These are phyloP conservation scores for Caenorhabditis latens DNA, from an alignment of 1,140 invertebrate species.

Conservation along the genomic window DNA sequence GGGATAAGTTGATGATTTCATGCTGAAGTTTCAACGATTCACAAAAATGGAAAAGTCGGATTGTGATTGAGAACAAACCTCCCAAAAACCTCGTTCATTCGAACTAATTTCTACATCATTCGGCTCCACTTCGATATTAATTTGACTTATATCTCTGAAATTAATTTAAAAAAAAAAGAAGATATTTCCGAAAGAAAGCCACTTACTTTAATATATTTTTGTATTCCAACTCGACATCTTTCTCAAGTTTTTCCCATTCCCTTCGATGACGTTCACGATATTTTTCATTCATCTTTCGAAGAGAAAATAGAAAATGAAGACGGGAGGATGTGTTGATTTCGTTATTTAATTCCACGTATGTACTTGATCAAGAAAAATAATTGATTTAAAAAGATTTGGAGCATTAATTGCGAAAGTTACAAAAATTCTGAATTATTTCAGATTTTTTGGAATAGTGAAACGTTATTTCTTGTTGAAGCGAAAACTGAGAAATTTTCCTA, in stretches of 20 bases:
- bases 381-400: too few species aligned
- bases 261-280: neutral
- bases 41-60: neutral
- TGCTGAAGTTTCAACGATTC: neutral
- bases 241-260: neutral
- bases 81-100: neutral
- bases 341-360: too few species aligned
- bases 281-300: neutral
- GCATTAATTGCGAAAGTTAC: too few species aligned
- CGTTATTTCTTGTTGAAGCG: too few species aligned
- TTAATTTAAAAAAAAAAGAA: neutral
- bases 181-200: too few species aligned
- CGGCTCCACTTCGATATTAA: neutral
- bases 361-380: too few species aligned
- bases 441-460: too few species aligned
- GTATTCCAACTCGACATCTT: neutral
- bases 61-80: neutral
- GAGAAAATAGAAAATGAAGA: neutral
- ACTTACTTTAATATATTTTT: neutral
- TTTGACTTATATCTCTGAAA: neutral
- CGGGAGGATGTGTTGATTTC: too few species aligned
- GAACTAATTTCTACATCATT: conserved; percentile 17
- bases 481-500: too few species aligned
- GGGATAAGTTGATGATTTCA: conserved; percentile 11
- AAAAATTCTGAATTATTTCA: too few species aligned